phyloP scores from a whole-genome alignment of 2,888 invertebrate genomes.

The Heliconius sara region DNA sequence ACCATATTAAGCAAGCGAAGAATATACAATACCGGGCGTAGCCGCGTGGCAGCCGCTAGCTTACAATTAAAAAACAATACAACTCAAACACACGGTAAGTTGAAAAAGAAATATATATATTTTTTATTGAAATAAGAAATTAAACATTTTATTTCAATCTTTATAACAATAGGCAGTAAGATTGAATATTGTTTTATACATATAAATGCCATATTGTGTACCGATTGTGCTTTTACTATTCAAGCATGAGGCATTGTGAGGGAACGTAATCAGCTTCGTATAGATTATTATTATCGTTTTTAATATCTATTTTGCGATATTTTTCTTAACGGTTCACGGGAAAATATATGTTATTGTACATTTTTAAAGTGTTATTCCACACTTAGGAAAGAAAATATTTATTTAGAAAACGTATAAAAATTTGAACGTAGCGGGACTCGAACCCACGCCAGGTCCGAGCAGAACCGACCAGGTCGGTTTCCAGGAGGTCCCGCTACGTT shows the following conservation, averaged over 20 bases:
- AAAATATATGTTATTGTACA: background rate
- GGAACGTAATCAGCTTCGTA: conserved; percentile 41
- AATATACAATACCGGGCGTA: no score
- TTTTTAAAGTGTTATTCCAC: no score
- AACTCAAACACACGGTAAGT: conserved; percentile 8
- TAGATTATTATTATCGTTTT: conserved; percentile 42
- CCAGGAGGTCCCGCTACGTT: no score
- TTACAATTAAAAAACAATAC: background rate
- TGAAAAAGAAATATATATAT: conserved; percentile 12
- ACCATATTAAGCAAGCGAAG: no score
- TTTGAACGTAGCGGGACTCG: no score
- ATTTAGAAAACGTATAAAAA: no score
- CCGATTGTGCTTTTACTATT: conserved; percentile 46
- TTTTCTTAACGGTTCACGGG: background rate
- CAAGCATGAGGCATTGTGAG: conserved; percentile 45
- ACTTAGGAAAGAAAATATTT: no score
- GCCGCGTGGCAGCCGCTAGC: no score
- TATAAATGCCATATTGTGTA: conserved; percentile 36
- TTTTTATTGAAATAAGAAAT: background rate
- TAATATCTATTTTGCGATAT: conserved; percentile 34
- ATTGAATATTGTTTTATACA: background rate
- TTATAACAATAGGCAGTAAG: background rate
- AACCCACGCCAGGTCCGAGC: no score
- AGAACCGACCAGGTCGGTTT: no score
- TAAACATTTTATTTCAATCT: background rate